These are phyloP conservation scores for Lepidochrysops patricia DNA, from an alignment of 2,888 invertebrate species.

Conservation along the genomic window DNA sequence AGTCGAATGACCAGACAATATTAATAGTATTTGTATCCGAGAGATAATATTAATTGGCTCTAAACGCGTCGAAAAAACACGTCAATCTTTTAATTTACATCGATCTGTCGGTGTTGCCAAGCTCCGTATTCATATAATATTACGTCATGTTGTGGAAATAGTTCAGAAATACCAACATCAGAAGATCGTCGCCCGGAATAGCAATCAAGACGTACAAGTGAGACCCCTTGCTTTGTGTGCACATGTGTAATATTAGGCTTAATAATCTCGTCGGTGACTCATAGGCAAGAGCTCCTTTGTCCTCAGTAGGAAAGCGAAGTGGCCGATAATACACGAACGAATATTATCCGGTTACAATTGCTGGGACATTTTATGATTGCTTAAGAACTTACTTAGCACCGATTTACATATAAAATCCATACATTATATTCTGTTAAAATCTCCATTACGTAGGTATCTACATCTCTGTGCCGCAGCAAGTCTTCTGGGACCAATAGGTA, in stretches of 20 bases:
- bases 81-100: conserved; percentile 10
- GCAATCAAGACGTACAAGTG: conserved; percentile 33
- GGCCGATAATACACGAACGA: conserved; percentile 19
- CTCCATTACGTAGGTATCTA: too few relatives aligned
- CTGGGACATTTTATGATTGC: too few relatives aligned
- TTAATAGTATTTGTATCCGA: not conserved
- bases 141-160: conserved; percentile 33
- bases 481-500: not conserved
- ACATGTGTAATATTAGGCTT: conserved; percentile 45
- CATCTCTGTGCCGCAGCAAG: too few relatives aligned
- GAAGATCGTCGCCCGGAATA: conserved; percentile 40
- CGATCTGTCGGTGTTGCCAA: conserved; percentile 8
- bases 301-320: conserved; percentile 33
- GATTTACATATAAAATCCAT: too few relatives aligned
- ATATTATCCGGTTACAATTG: conserved; percentile 1
- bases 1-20: not conserved
- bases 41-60: not conserved
- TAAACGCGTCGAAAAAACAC: conserved; percentile 4
- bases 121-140: conserved; percentile 25
- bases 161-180: conserved; percentile 31
- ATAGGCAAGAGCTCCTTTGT: conserved; percentile 55
- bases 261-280: conserved; percentile 57
- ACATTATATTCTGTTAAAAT: too few relatives aligned
- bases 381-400: too few relatives aligned
- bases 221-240: conserved; percentile 31